Conservation (phyloP, 2,113 vertebrate species). For the Hippocampus zosterae region DNA sequence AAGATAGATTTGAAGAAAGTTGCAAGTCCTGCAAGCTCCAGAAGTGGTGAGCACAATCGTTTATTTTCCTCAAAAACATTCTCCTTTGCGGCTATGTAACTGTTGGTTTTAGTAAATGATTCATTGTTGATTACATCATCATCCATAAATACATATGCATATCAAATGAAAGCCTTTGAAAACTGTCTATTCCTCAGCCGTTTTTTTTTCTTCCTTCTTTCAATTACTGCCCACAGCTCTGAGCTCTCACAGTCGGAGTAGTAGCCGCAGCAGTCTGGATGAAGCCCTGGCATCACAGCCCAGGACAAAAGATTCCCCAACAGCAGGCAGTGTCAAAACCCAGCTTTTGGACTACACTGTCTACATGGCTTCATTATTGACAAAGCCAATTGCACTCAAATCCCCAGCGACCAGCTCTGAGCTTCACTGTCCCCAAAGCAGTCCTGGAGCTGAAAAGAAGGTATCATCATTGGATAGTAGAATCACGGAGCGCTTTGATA, state of each 20-base stretch:
- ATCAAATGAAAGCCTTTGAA: background rate
- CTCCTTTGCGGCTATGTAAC: background rate
- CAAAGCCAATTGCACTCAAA: constrained; percentile 66
- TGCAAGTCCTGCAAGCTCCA: constrained; percentile 63
- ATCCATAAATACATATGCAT: background rate
- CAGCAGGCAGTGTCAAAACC: constrained; percentile 58
- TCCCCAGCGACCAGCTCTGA: constrained; percentile 64
- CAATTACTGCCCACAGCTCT: constrained; percentile 54
- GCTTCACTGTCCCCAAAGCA: constrained; percentile 72
- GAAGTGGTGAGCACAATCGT: constrained; percentile 66
- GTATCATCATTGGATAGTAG: constrained; percentile 54
- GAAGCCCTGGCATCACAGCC: constrained; percentile 77
- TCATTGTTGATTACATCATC: background rate
- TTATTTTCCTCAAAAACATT: background rate
- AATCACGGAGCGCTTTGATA: constrained; percentile 7
- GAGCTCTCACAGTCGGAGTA: constrained; percentile 82
- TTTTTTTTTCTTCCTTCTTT: constrained; percentile 33
- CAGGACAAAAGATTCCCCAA: constrained; percentile 77
- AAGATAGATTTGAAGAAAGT: constrained; percentile 79
- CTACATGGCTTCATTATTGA: constrained; percentile 90
- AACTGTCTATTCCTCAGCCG: constrained; percentile 9
- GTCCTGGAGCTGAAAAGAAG: constrained; percentile 86
- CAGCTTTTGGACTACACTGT: constrained; percentile 85
- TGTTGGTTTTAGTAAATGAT: background rate
- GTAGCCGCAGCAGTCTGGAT: constrained; percentile 85